Evolutionary conservation across 2,888 invertebrate species (phyloP).

Genomic region (Plagodis pulveraria): DNA sequence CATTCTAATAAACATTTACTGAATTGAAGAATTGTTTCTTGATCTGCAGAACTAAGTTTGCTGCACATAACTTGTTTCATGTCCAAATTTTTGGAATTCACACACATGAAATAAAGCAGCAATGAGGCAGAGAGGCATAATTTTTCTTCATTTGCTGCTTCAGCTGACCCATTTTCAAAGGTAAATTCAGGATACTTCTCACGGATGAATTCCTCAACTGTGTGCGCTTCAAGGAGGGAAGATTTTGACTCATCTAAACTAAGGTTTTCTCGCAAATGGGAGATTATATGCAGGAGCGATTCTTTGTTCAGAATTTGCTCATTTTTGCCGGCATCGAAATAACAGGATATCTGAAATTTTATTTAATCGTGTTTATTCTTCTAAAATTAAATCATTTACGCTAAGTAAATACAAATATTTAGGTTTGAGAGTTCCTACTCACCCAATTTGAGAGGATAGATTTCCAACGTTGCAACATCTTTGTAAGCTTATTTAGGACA

Average conservation of each 20-base stretch:
- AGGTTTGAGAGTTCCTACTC: slow-evolving; percentile 25
- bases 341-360: slow-evolving; percentile 76
- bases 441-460: slow-evolving; percentile 76
- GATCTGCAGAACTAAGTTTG: slow-evolving; percentile 76
- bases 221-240: slow-evolving; percentile 66
- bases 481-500: slow-evolving; percentile 37
- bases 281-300: slow-evolving; percentile 65
- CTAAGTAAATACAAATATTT: too few relatives aligned
- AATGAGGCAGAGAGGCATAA: slow-evolving; percentile 77
- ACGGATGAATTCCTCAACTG: slow-evolving; percentile 66
- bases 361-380: not conserved
- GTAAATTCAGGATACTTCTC: slow-evolving; percentile 81
- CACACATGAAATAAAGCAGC: slow-evolving; percentile 79
- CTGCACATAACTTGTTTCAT: slow-evolving; percentile 84
- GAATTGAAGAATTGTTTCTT: slow-evolving; percentile 82
- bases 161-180: slow-evolving; percentile 65
- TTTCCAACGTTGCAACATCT: slow-evolving; percentile 77
- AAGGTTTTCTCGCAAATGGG: slow-evolving; percentile 69
- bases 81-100: slow-evolving; percentile 80
- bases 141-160: slow-evolving; percentile 60
- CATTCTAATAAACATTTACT: slow-evolving; percentile 81
- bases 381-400: too few relatives aligned
- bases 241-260: slow-evolving; percentile 75
- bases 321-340: slow-evolving; percentile 55
- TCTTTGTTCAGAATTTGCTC: slow-evolving; percentile 56